Conservation (phyloP, 1,140 invertebrate species). For the Cryptotermes secundus region DNA sequence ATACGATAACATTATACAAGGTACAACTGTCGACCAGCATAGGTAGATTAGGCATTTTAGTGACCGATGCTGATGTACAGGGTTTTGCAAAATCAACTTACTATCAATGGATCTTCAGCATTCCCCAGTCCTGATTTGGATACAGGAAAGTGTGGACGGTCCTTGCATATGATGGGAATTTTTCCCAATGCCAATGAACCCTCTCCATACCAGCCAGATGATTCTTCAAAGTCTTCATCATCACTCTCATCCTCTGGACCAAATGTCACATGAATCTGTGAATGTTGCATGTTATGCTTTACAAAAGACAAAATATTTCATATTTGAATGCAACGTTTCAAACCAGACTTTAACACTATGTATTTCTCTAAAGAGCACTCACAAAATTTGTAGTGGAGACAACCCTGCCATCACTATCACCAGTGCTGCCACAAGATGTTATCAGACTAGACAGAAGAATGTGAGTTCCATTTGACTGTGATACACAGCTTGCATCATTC, state of each 20-base stretch:
- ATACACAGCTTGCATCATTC: conserved; percentile 24
- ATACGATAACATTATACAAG: too few species aligned
- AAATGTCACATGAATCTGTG: background rate
- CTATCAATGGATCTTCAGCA: conserved; percentile 8
- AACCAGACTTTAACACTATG: too few species aligned
- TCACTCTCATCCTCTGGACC: background rate
- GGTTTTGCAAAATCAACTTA: background rate
- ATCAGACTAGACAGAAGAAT: conserved; percentile 24
- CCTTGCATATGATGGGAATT: background rate
- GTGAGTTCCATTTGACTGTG: conserved; percentile 27
- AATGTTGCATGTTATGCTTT: too few species aligned
- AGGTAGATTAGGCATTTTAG: too few species aligned
- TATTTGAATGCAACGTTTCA: too few species aligned
- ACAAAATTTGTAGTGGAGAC: conserved; percentile 7
- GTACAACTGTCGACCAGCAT: too few species aligned
- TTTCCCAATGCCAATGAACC: background rate
- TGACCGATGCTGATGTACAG: too few species aligned
- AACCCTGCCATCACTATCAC: conserved; percentile 27
- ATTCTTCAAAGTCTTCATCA: background rate
- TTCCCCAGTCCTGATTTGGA: background rate
- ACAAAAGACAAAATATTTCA: too few species aligned
- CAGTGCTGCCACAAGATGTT: conserved; percentile 32
- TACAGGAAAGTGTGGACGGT: background rate
- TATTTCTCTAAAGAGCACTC: background rate
- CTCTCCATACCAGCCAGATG: background rate